Percentiles rank a stretch among this genome's conserved stretches.
These are phyloP conservation scores for Microtus agrestis DNA, from an alignment of 2,797 vertebrate genomes.

Conservation along the genomic window DNA sequence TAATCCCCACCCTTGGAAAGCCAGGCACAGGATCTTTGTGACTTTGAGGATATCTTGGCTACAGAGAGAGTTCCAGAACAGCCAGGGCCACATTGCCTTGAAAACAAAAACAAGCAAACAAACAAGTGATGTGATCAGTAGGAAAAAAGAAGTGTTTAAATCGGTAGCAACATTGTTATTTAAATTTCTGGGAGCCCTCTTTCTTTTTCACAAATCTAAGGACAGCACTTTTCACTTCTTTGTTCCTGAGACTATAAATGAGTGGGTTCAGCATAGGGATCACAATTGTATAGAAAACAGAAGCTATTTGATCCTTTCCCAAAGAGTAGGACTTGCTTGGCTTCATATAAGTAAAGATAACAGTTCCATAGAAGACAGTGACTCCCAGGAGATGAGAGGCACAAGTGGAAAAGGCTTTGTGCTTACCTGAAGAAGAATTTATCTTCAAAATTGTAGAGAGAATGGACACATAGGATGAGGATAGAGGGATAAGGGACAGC, in stretches of 20 bases:
- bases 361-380: slow-evolving; percentile 59
- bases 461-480: slow-evolving; percentile 67
- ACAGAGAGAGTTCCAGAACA: too few species aligned
- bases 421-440: slow-evolving; percentile 52
- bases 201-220: neutral
- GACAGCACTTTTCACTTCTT: slow-evolving; percentile 57
- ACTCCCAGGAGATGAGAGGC: slow-evolving; percentile 76
- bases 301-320: slow-evolving; percentile 70
- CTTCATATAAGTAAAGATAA: slow-evolving; percentile 73
- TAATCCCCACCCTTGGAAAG: too few species aligned
- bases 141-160: neutral
- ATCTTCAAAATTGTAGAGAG: slow-evolving; percentile 72
- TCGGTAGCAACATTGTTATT: neutral
- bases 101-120: too few species aligned
- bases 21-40: too few species aligned
- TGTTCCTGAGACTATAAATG: slow-evolving; percentile 69
- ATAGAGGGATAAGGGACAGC: slow-evolving; percentile 58
- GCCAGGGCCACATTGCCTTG: too few species aligned
- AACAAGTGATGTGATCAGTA: too few species aligned
- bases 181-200: neutral
- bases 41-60: too few species aligned
- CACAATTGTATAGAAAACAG: slow-evolving; percentile 69
- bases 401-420: slow-evolving; percentile 78
- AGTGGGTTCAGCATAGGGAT: slow-evolving; percentile 72
- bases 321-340: slow-evolving; percentile 49